Conservation (phyloP, 1,140 invertebrate genomes). For the Littorina saxatilis region DNA sequence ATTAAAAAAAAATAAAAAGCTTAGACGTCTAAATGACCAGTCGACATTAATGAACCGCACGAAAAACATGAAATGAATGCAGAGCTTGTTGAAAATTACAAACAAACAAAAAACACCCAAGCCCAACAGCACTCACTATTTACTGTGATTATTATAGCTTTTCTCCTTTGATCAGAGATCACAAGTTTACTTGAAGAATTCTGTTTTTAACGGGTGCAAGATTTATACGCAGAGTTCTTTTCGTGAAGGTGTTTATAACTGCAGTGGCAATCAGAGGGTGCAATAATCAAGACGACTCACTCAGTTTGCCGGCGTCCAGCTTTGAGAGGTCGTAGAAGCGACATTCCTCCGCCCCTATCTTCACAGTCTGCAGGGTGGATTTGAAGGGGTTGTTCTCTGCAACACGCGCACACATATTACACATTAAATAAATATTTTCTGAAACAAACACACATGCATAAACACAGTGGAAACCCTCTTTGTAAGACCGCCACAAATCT, state of each 20-base stretch:
- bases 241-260: neutral
- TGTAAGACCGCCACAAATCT: neutral
- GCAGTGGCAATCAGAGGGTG: neutral
- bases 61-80: no score
- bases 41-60: no score
- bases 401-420: conserved; percentile 29
- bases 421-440: neutral
- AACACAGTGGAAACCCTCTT: neutral
- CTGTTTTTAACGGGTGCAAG: no score
- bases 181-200: no score
- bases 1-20: no score
- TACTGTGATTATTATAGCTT: no score
- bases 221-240: no score
- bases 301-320: conserved; percentile 84
- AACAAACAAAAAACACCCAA: neutral
- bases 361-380: conserved; percentile 82
- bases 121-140: neutral
- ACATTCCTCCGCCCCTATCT: conserved; percentile 81
- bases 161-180: no score
- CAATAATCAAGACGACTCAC: conserved; percentile 81
- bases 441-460: neutral
- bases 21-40: no score
- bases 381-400: conserved; percentile 83
- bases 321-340: conserved; percentile 86
- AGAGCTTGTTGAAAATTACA: no score